Percentiles rank a stretch among this genome's conserved stretches.
Evolutionary conservation across 2,113 vertebrate species (phyloP).

Genomic region (Dolichotis patagonum): DNA sequence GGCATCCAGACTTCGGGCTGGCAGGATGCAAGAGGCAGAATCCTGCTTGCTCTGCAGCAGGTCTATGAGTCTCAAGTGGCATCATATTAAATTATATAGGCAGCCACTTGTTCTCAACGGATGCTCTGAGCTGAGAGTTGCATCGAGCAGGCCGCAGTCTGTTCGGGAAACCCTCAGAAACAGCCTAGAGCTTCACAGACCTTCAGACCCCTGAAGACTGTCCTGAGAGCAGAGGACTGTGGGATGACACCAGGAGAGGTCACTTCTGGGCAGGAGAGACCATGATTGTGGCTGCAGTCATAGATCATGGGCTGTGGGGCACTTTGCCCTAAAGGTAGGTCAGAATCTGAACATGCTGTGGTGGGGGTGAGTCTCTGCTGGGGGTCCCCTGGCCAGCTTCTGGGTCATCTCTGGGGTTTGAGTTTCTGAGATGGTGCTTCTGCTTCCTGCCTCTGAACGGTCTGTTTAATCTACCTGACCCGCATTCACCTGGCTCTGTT

Average conservation of each 20-base stretch:
- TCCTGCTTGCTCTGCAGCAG: constrained; percentile 87
- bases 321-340: constrained; percentile 91
- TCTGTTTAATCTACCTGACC: background rate
- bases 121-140: constrained; percentile 82
- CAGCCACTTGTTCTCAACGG: constrained; percentile 86
- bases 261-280: constrained; percentile 77
- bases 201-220: constrained; percentile 25
- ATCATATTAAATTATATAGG: constrained; percentile 92
- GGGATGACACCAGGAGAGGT: constrained; percentile 25
- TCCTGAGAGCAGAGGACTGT: constrained; percentile 65
- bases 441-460: background rate
- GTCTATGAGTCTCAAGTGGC: constrained; percentile 90
- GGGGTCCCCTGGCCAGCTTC: background rate
- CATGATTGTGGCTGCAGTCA: constrained; percentile 84
- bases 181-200: constrained; percentile 71
- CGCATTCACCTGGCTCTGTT: background rate
- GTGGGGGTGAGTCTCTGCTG: background rate
- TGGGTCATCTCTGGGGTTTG: background rate
- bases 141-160: constrained; percentile 82
- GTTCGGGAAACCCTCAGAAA: constrained; percentile 75
- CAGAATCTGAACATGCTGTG: background rate
- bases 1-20: constrained; percentile 75
- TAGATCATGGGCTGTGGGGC: constrained; percentile 90
- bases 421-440: constrained; percentile 8
- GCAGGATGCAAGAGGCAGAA: constrained; percentile 83